Conservation (phyloP, 2,113 vertebrate species). For the Australoheros scitulus region DNA sequence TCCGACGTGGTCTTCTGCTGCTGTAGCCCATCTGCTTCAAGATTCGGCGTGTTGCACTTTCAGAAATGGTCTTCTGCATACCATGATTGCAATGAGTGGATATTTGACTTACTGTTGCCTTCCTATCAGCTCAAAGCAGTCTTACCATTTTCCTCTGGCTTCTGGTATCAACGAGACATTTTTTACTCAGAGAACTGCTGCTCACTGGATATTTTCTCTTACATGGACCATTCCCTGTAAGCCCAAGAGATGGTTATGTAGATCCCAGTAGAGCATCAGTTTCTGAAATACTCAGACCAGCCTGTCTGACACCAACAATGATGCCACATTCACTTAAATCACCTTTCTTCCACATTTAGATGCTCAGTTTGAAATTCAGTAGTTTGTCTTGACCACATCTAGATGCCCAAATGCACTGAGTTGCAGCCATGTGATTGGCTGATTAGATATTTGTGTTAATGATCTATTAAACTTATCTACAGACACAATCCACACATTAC, state of each 20-base stretch:
- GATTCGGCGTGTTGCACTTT: not conserved
- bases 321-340: not conserved
- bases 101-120: not conserved
- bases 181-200: not conserved
- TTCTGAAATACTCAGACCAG: not conserved
- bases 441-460: not conserved
- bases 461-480: not conserved
- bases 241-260: not conserved
- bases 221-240: not conserved
- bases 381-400: not conserved
- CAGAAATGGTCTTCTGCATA: not conserved
- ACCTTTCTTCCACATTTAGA: not conserved
- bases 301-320: not conserved
- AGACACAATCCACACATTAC: not conserved
- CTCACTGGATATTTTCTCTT: not conserved
- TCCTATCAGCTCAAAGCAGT: not conserved
- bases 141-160: not conserved
- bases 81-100: not conserved
- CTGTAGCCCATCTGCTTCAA: not conserved
- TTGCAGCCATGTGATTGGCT: not conserved
- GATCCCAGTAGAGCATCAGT: no score
- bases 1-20: no score
- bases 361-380: not conserved
- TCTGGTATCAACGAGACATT: not conserved
- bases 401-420: not conserved